phyloP scores from a whole-genome alignment of 2,113 vertebrate genomes.

The Lophius piscatorius region DNA sequence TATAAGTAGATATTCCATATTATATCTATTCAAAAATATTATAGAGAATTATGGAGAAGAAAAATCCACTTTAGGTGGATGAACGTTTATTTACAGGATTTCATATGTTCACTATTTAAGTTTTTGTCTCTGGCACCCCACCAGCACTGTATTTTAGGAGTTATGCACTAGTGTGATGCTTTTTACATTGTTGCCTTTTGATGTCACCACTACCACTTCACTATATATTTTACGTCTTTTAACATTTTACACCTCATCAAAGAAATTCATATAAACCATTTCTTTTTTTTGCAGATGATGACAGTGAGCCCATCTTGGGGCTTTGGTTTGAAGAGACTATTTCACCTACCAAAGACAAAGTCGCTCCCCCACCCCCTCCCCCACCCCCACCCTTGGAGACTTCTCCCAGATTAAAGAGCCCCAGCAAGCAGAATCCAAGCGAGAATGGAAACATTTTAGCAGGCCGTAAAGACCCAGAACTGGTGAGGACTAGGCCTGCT shows the following conservation, averaged over 20 bases:
- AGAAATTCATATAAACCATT: conserved; percentile 9
- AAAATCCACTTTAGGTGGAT: conserved; percentile 40
- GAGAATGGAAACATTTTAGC: conserved; percentile 98
- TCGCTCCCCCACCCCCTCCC: conserved; percentile 90
- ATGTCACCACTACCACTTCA: conserved; percentile 28
- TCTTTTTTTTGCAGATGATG: conserved; percentile 85
- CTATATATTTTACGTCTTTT: no score
- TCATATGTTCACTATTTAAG: conserved; percentile 36
- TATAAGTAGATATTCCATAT: background rate
- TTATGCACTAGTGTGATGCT: conserved; percentile 43
- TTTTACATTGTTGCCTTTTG: conserved; percentile 45
- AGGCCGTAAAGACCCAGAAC: conserved; percentile 95
- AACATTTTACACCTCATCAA: background rate
- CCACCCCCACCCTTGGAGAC: conserved; percentile 93
- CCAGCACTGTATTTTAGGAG: conserved; percentile 58
- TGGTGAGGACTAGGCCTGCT: conserved; percentile 80
- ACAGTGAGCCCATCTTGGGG: conserved; percentile 98
- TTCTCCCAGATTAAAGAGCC: conserved; percentile 92
- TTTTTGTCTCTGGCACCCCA: conserved; percentile 48
- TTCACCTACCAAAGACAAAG: conserved; percentile 96
- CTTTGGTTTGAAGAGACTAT: conserved; percentile 99
- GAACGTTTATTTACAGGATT: conserved; percentile 35
- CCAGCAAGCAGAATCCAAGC: conserved; percentile 89
- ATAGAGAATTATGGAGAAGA: background rate
- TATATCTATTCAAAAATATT: conserved; percentile 4